phyloP scores from a whole-genome alignment of 2,113 vertebrate species.

The Protobothrops flavoviridis region DNA sequence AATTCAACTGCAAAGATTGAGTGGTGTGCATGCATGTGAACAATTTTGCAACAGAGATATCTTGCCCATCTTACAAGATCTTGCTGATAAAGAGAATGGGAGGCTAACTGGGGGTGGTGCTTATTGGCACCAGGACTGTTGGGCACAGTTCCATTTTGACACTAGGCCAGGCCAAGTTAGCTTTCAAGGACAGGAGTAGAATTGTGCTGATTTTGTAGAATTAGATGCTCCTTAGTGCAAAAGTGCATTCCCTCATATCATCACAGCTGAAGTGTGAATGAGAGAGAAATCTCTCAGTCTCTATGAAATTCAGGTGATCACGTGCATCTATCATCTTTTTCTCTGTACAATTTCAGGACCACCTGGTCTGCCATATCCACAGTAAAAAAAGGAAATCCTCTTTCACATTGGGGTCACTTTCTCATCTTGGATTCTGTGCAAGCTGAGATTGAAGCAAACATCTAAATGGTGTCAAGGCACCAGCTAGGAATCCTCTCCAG shows the following conservation, averaged over 20 bases:
- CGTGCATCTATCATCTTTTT: background rate
- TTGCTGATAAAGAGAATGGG: background rate
- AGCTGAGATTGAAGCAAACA: background rate
- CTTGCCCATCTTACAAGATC: background rate
- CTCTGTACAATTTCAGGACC: background rate
- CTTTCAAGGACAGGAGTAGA: slow-evolving; percentile 16
- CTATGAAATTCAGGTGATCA: background rate
- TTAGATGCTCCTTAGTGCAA: background rate
- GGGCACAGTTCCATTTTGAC: slow-evolving; percentile 5
- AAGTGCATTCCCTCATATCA: background rate
- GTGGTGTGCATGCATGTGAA: background rate
- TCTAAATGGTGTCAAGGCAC: background rate
- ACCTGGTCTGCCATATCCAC: background rate
- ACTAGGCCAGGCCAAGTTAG: slow-evolving; percentile 1
- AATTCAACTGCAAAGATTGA: background rate
- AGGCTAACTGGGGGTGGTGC: background rate
- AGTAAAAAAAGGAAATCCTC: background rate
- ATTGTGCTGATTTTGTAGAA: background rate
- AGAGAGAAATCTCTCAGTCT: background rate
- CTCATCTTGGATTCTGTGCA: background rate
- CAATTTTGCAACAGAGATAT: background rate
- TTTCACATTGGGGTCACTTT: background rate
- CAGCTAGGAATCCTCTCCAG: background rate
- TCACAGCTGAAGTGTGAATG: background rate
- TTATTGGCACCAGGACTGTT: background rate